These are phyloP conservation scores for Cydia fagiglandana DNA, from an alignment of 1,140 invertebrate genomes.

Conservation along the genomic window DNA sequence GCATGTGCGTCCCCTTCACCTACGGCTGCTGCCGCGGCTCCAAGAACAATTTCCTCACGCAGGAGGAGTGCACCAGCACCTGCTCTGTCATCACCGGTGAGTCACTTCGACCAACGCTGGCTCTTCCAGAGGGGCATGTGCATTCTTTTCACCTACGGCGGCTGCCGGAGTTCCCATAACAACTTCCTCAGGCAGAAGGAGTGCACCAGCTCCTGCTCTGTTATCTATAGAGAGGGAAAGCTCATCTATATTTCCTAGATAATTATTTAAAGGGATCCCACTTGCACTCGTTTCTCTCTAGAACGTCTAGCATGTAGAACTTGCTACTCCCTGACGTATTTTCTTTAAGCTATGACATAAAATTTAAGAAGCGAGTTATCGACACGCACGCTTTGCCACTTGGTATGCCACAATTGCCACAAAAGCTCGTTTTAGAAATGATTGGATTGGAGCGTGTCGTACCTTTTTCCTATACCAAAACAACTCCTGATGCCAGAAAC, in stretches of 20 bases:
- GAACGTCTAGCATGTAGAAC: too few species aligned
- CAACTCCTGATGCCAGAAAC: too few species aligned
- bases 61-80: slow-evolving; percentile 87
- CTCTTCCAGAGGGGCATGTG: slow-evolving; percentile 89
- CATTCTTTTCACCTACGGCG: slow-evolving; percentile 91
- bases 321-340: too few species aligned
- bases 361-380: too few species aligned
- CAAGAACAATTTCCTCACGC: slow-evolving; percentile 91
- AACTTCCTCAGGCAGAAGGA: slow-evolving; percentile 90
- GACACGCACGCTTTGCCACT: too few species aligned
- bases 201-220: slow-evolving; percentile 85
- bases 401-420: too few species aligned
- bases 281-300: too few species aligned
- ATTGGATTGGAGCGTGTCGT: too few species aligned
- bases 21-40: slow-evolving; percentile 89
- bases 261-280: too few species aligned
- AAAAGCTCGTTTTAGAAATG: too few species aligned
- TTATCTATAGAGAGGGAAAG: background rate
- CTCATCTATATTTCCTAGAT: background rate
- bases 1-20: slow-evolving; percentile 39
- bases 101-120: slow-evolving; percentile 85
- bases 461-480: too few species aligned
- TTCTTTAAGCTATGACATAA: too few species aligned
- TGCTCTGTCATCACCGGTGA: slow-evolving; percentile 81
- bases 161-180: slow-evolving; percentile 94